A percentile compares a stretch with the other conserved stretches of the same genome.
Evolutionary conservation across 2,797 vertebrate genomes (phyloP).

Genomic region (Manis crassicaudata): DNA sequence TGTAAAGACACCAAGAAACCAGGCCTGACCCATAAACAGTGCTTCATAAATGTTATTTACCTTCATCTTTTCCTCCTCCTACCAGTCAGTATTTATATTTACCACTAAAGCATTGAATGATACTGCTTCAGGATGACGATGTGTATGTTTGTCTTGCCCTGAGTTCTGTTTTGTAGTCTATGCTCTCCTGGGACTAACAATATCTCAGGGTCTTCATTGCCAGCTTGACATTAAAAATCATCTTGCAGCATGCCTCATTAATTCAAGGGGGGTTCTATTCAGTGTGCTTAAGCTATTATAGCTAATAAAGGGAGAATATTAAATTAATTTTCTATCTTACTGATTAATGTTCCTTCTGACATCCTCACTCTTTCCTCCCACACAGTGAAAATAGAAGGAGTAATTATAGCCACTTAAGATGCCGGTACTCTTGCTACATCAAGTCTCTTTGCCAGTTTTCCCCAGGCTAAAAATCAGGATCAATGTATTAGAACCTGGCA

Average conservation of each 20-base stretch:
- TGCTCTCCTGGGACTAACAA: neutral
- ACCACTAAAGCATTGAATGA: neutral
- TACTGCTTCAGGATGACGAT: neutral
- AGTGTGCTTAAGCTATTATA: neutral
- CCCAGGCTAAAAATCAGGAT: neutral
- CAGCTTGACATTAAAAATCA: neutral
- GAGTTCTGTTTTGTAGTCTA: neutral
- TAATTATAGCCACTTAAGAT: neutral
- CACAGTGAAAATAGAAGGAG: neutral
- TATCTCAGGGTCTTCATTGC: neutral
- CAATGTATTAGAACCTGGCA: neutral
- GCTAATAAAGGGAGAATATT: neutral
- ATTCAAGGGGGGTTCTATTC: neutral
- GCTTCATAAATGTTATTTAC: neutral
- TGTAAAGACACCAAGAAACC: neutral
- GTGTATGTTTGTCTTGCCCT: neutral
- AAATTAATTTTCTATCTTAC: constrained; percentile 39
- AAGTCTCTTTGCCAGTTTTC: neutral
- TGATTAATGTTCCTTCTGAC: neutral
- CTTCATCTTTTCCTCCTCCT: neutral
- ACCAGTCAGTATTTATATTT: neutral
- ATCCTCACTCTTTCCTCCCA: neutral
- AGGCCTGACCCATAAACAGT: neutral
- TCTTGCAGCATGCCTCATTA: neutral
- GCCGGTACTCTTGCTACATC: neutral